Conservation (phyloP, 2,888 invertebrate species). For the Elmis aenea region DNA sequence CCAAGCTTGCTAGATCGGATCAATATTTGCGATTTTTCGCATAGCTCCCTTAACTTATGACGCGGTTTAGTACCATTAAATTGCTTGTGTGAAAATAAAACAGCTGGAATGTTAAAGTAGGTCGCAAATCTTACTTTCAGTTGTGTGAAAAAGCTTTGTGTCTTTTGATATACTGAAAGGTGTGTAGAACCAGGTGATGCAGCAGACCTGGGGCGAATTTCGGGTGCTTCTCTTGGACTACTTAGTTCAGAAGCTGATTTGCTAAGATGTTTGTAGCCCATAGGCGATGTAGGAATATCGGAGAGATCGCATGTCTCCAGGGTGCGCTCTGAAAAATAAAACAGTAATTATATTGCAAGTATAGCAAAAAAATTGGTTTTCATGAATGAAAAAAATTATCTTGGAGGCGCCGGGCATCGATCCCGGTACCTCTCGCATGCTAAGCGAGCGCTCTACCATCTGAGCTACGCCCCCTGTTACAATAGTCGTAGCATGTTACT, state of each 20-base stretch:
- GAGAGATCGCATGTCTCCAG: constrained; percentile 43
- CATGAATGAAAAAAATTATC: not conserved
- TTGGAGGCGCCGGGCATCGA: constrained; percentile 49
- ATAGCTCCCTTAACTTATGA: no score
- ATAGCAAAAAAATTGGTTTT: constrained; percentile 1
- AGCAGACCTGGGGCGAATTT: constrained; percentile 49
- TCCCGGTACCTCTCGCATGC: constrained; percentile 56
- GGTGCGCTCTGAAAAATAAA: constrained; percentile 39
- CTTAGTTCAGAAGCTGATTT: constrained; percentile 79
- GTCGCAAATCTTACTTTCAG: constrained; percentile 69
- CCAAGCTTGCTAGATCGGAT: no score
- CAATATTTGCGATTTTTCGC: no score
- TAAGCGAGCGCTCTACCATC: constrained; percentile 55
- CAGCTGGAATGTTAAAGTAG: no score
- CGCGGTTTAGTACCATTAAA: no score
- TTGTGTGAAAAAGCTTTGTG: constrained; percentile 78
- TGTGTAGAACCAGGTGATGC: constrained; percentile 56
- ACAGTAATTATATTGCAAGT: constrained; percentile 1
- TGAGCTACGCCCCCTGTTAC: constrained; percentile 46
- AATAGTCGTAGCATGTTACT: no score
- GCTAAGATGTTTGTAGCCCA: constrained; percentile 55
- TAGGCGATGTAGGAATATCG: constrained; percentile 27
- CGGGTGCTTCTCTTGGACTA: constrained; percentile 53
- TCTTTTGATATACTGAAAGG: constrained; percentile 71
- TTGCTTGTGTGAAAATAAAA: no score